Evolutionary conservation across 2,113 vertebrate species (phyloP).

Genomic region (Alectura lathami): DNA sequence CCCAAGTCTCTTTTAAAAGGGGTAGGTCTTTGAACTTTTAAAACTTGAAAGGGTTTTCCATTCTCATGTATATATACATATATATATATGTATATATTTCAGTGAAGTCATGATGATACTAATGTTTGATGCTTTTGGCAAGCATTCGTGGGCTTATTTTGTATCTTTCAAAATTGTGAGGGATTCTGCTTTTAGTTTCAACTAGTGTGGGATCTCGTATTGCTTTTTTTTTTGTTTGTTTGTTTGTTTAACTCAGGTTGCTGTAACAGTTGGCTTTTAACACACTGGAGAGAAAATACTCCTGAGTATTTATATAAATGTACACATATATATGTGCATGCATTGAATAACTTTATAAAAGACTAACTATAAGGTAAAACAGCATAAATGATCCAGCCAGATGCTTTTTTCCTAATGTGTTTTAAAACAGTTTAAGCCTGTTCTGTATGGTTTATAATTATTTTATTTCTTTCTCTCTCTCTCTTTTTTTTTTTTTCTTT

Average conservation of each 20-base stretch:
- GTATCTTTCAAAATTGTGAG: not conserved
- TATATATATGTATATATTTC: not conserved
- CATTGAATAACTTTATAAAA: not conserved
- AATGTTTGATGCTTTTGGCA: not conserved
- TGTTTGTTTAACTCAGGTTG: not conserved
- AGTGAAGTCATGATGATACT: not conserved
- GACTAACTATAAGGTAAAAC: not conserved
- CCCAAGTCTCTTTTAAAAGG: not conserved
- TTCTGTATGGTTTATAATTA: constrained; percentile 23
- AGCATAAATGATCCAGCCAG: not conserved
- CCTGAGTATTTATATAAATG: not conserved
- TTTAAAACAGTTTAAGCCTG: not conserved
- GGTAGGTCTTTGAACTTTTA: not conserved
- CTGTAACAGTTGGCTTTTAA: not conserved
- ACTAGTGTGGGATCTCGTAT: not conserved
- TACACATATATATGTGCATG: not conserved
- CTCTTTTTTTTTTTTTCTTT: not conserved
- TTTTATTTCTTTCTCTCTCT: constrained; percentile 18
- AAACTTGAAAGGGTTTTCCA: not conserved
- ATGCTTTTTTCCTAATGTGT: not conserved
- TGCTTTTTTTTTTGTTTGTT: not conserved
- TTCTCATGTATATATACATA: not conserved
- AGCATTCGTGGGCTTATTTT: not conserved
- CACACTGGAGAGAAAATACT: not conserved
- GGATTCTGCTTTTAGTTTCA: not conserved